Percentiles rank a stretch among this genome's conserved stretches.
Evolutionary conservation across 1,140 invertebrate genomes (phyloP).

Genomic region (Kradibia gibbosae): DNA sequence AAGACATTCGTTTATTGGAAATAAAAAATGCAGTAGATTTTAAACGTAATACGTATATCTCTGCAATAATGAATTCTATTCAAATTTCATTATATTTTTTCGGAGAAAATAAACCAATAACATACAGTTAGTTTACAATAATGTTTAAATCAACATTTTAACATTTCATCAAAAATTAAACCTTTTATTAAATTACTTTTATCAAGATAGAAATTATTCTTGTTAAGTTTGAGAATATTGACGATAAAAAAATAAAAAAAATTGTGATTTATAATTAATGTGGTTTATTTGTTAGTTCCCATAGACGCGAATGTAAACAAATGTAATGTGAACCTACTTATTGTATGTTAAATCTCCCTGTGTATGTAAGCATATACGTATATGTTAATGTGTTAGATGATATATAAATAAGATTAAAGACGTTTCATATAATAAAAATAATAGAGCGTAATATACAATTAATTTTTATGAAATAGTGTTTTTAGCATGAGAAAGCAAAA

Average conservation of each 20-base stretch:
- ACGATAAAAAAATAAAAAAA: background rate
- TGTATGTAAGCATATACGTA: constrained; percentile 53
- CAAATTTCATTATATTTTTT: background rate
- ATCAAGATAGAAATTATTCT: background rate
- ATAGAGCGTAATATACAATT: constrained; percentile 7
- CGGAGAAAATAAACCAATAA: background rate
- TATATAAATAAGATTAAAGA: constrained; percentile 21
- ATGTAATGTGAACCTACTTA: constrained; percentile 7
- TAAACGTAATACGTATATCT: background rate
- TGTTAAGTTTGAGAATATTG: too few relatives aligned
- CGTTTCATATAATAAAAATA: background rate
- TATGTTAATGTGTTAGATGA: constrained; percentile 52
- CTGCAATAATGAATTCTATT: background rate
- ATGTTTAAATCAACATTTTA: background rate
- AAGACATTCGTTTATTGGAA: background rate
- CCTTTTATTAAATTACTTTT: background rate
- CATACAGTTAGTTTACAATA: background rate
- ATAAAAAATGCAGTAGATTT: background rate
- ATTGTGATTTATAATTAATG: background rate
- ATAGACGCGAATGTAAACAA: background rate
- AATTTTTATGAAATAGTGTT: constrained; percentile 24
- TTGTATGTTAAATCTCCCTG: background rate
- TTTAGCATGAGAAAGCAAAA: constrained; percentile 16
- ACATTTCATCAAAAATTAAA: background rate
- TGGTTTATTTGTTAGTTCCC: background rate